Evolutionary conservation across 2,888 invertebrate genomes (phyloP).

Genomic region (Ophion obscuratus): DNA sequence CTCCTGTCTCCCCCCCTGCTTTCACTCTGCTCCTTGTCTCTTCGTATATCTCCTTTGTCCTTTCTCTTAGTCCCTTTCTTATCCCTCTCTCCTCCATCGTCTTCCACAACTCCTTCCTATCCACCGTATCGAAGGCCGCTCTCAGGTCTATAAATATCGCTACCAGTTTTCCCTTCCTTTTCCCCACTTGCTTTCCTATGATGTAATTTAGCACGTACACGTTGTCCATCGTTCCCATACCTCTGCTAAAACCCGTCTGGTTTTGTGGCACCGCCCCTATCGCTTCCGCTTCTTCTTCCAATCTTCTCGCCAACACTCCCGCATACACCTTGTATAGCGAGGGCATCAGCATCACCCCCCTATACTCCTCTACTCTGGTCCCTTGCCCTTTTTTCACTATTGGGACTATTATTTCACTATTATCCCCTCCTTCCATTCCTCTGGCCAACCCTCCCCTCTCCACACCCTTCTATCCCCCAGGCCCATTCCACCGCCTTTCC

Average conservation of each 20-base stretch:
- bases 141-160: constrained; percentile 14
- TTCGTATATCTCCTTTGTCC: not conserved
- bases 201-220: constrained; percentile 12
- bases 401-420: too few species aligned
- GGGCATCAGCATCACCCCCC: constrained; percentile 46
- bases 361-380: constrained; percentile 41
- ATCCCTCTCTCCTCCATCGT: constrained; percentile 11
- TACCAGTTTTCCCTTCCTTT: not conserved
- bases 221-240: constrained; percentile 18
- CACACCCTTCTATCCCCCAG: too few species aligned
- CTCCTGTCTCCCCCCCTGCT: constrained; percentile 8
- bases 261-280: not conserved
- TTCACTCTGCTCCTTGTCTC: constrained; percentile 25
- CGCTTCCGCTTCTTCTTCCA: constrained; percentile 2
- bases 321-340: constrained; percentile 43
- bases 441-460: too few species aligned
- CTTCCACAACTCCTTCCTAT: constrained; percentile 12
- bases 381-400: too few species aligned
- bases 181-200: constrained; percentile 11
- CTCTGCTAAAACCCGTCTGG: constrained; percentile 27
- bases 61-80: constrained; percentile 11
- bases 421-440: too few species aligned
- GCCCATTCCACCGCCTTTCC: too few species aligned
- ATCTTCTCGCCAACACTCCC: not conserved
- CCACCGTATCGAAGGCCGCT: constrained; percentile 44